Evolutionary conservation across 2,113 vertebrate genomes (phyloP).

Genomic region (Zapornia atra): DNA sequence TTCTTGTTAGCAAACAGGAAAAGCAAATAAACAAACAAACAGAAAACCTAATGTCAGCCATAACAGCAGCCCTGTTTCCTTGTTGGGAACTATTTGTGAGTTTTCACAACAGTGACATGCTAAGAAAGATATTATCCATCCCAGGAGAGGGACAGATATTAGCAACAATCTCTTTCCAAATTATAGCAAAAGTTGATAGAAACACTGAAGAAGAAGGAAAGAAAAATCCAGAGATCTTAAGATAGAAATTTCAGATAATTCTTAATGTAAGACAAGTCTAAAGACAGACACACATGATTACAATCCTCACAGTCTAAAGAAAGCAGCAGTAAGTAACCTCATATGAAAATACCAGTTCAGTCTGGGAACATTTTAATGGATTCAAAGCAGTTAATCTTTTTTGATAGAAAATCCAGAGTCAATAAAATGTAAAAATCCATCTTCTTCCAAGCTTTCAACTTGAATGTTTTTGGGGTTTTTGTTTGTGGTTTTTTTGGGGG

Average conservation of each 20-base stretch:
- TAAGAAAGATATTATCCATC: background rate
- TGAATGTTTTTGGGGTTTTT: background rate
- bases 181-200: background rate
- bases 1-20: accelerated
- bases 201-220: background rate
- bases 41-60: too few species aligned
- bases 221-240: background rate
- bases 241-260: background rate
- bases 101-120: background rate
- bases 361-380: background rate
- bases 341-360: background rate
- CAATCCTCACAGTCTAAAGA: background rate
- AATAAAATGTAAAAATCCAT: background rate
- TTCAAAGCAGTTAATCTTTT: background rate
- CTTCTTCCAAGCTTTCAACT: background rate
- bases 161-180: background rate
- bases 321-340: background rate
- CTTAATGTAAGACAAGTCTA: background rate
- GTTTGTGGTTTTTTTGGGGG: too few species aligned
- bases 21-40: background rate
- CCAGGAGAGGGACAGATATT: background rate
- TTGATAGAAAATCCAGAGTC: background rate
- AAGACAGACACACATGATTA: background rate
- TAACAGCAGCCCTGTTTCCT: background rate
- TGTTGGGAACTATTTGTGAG: background rate